These are phyloP conservation scores for Acanthosoma haemorrhoidale DNA, from an alignment of 2,888 invertebrate species.

Conservation along the genomic window DNA sequence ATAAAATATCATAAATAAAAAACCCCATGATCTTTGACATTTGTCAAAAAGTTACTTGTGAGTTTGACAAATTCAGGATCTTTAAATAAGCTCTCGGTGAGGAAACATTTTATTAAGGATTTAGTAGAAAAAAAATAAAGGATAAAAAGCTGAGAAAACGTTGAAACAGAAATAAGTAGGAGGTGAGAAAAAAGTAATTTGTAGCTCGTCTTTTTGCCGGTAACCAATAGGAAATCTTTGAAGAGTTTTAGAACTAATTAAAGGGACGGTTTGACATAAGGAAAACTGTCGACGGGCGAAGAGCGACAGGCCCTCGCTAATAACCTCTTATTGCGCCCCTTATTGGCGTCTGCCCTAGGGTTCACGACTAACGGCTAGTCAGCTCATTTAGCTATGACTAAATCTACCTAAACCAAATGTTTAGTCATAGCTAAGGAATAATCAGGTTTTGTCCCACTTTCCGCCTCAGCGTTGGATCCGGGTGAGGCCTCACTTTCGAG, in stretches of 20 bases:
- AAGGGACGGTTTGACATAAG: constrained; percentile 2
- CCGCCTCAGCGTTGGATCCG: too few species aligned
- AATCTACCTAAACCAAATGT: too few species aligned
- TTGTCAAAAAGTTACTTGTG: not conserved
- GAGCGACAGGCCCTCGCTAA: not conserved
- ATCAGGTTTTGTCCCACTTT: too few species aligned
- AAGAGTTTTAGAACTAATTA: constrained; percentile 24
- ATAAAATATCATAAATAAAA: too few species aligned
- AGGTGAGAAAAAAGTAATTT: constrained; percentile 6
- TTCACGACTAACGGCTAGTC: too few species aligned
- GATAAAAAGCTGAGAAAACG: not conserved
- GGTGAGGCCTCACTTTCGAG: too few species aligned
- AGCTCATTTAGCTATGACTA: too few species aligned
- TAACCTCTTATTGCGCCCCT: too few species aligned
- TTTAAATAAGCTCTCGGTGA: not conserved
- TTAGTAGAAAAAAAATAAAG: not conserved
- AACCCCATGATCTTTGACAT: too few species aligned
- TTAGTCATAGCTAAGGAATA: too few species aligned
- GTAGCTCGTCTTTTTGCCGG: not conserved
- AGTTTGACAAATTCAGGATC: not conserved
- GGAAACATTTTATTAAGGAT: not conserved
- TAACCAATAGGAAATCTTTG: constrained; percentile 20
- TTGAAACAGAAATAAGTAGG: constrained; percentile 3
- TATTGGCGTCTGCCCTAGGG: too few species aligned
- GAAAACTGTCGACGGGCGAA: constrained; percentile 8